These are phyloP conservation scores for Choreutis nemorana DNA, from an alignment of 2,888 invertebrate genomes.

Conservation along the genomic window DNA sequence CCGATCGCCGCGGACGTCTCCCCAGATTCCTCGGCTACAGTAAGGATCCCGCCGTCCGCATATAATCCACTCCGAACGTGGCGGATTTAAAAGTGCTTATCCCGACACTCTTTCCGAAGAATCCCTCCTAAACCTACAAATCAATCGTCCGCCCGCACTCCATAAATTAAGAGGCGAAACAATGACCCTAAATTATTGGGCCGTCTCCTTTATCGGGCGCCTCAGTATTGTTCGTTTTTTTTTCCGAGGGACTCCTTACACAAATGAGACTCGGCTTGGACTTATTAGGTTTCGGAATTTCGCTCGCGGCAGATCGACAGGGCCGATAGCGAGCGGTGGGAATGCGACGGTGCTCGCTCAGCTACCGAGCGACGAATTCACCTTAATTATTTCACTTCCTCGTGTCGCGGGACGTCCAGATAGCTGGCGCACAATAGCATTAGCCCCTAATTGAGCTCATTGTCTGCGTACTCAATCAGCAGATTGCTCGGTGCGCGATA, in stretches of 20 bases:
- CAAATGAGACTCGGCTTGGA: conserved; percentile 58
- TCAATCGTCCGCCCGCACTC: conserved; percentile 60
- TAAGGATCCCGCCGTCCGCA: conserved; percentile 6
- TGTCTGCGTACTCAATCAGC: conserved; percentile 14
- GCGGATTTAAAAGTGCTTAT: conserved; percentile 39
- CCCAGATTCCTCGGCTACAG: too few relatives aligned
- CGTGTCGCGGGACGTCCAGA: conserved; percentile 14
- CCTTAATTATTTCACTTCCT: conserved; percentile 53
- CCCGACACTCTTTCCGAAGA: conserved; percentile 36
- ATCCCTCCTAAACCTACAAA: conserved; percentile 53
- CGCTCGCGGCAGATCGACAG: conserved; percentile 48
- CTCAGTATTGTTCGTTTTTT: conserved; percentile 47
- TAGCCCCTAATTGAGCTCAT: conserved; percentile 22
- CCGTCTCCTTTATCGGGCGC: conserved; percentile 51
- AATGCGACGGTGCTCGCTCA: conserved; percentile 15
- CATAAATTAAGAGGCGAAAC: conserved; percentile 61
- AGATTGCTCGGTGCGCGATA: conserved; percentile 13
- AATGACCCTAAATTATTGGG: conserved; percentile 64
- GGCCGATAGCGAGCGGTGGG: conserved; percentile 34
- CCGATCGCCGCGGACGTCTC: not conserved
- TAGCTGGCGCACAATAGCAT: conserved; percentile 29
- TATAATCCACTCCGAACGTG: conserved; percentile 17
- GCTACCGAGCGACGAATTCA: conserved; percentile 20
- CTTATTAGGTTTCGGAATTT: conserved; percentile 62
- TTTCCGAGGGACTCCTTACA: conserved; percentile 48